Conservation (phyloP, 2,797 vertebrate species). For the Peromyscus nudipes region DNA sequence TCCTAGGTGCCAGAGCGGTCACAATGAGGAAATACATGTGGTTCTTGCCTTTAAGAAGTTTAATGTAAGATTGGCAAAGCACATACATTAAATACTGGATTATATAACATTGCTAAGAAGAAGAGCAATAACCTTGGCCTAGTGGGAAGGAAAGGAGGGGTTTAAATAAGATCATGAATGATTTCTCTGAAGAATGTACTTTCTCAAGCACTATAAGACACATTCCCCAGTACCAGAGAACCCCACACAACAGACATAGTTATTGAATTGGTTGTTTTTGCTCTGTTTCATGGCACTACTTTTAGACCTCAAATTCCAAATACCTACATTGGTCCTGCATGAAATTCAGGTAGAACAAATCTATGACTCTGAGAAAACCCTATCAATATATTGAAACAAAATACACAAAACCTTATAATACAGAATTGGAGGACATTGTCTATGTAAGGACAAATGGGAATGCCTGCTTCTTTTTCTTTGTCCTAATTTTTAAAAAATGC, state of each 20-base stretch:
- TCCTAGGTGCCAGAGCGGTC: slow-evolving; percentile 1
- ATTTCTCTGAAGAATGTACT: slow-evolving; percentile 19
- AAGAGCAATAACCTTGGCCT: background rate
- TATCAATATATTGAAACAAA: slow-evolving; percentile 31
- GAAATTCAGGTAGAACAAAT: slow-evolving; percentile 5
- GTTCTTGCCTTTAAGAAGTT: background rate
- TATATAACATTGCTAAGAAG: slow-evolving; percentile 50
- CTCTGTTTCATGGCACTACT: background rate
- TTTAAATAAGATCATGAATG: slow-evolving; percentile 4
- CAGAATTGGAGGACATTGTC: background rate
- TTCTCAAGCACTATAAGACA: background rate
- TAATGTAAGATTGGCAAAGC: slow-evolving; percentile 1
- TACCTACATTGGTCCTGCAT: background rate
- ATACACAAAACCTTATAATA: background rate
- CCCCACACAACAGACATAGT: background rate
- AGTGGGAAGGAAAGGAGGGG: background rate
- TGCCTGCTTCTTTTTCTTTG: background rate
- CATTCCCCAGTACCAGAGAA: background rate
- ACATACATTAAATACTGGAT: slow-evolving; percentile 58
- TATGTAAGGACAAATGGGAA: background rate
- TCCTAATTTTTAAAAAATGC: background rate
- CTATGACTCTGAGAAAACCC: background rate
- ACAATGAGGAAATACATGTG: background rate
- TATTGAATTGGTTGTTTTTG: slow-evolving; percentile 45
- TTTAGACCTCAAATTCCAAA: background rate